These are phyloP conservation scores for Drosophila borborema DNA, from an alignment of 2,888 invertebrate genomes.

Conservation along the genomic window DNA sequence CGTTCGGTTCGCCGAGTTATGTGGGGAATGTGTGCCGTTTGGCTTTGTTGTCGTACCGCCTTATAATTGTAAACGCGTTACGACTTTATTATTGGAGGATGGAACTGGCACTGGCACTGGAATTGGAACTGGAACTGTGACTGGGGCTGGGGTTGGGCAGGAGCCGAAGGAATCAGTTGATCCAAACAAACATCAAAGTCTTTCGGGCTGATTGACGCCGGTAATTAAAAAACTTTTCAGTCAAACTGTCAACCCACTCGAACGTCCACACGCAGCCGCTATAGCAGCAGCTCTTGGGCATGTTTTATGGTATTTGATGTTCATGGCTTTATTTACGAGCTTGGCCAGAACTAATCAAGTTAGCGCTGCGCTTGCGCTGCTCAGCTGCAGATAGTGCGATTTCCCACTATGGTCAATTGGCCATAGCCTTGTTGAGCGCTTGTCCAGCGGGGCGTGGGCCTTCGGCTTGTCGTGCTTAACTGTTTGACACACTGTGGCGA, in stretches of 20 bases:
- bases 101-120: background rate
- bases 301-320: slow-evolving; percentile 43
- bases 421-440: slow-evolving; percentile 5
- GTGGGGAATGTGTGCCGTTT: slow-evolving; percentile 68
- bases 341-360: slow-evolving; percentile 69
- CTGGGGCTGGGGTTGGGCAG: background rate
- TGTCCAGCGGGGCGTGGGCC: background rate
- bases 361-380: slow-evolving; percentile 67
- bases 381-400: slow-evolving; percentile 65
- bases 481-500: slow-evolving; percentile 63
- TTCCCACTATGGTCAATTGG: slow-evolving; percentile 56
- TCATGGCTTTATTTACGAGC: slow-evolving; percentile 72
- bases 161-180: slow-evolving; percentile 29
- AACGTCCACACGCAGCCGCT: slow-evolving; percentile 15
- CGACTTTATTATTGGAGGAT: slow-evolving; percentile 66
- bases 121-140: background rate
- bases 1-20: slow-evolving; percentile 40
- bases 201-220: slow-evolving; percentile 47
- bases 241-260: slow-evolving; percentile 73
- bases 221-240: slow-evolving; percentile 68
- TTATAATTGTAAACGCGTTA: slow-evolving; percentile 77
- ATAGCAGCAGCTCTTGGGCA: slow-evolving; percentile 33
- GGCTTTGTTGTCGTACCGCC: slow-evolving; percentile 72
- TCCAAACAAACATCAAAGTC: slow-evolving; percentile 44
- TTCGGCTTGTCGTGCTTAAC: slow-evolving; percentile 47